A percentile compares a stretch with the other conserved stretches of the same genome.
phyloP scores from a whole-genome alignment of 1,140 invertebrate species.

The Muscidifurax raptorellus region DNA sequence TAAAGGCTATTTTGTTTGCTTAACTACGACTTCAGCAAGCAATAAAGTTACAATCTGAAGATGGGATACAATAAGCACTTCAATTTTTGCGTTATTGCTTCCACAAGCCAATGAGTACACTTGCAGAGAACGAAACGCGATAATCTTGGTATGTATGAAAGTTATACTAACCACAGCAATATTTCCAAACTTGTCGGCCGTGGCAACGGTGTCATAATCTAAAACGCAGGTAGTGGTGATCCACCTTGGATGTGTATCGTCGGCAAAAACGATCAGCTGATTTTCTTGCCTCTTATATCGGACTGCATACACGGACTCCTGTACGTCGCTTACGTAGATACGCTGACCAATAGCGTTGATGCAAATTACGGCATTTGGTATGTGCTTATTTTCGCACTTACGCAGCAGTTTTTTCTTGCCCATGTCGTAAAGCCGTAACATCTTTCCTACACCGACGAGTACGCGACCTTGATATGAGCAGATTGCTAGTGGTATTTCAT shows the following conservation, averaged over 20 bases:
- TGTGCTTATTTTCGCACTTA: slow-evolving; percentile 99
- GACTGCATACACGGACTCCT: slow-evolving; percentile 98
- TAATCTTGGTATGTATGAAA: background rate
- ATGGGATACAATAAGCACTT: slow-evolving; percentile 24
- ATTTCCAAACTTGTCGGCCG: slow-evolving; percentile 99
- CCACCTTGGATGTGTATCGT: slow-evolving; percentile 98
- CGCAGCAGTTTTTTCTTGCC: slow-evolving; percentile 97
- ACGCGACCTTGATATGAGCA: slow-evolving; percentile 94
- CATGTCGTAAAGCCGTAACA: slow-evolving; percentile 95
- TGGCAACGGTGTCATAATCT: slow-evolving; percentile 97
- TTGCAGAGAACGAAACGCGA: slow-evolving; percentile 21
- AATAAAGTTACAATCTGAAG: slow-evolving; percentile 32
- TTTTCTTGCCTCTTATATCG: slow-evolving; percentile 97
- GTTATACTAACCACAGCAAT: slow-evolving; percentile 85
- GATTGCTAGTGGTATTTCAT: slow-evolving; percentile 93
- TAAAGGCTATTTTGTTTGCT: slow-evolving; percentile 8
- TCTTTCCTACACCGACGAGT: slow-evolving; percentile 93
- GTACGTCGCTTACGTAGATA: slow-evolving; percentile 96
- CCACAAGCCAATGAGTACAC: background rate
- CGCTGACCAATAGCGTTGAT: slow-evolving; percentile 96
- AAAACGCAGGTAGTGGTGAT: slow-evolving; percentile 94
- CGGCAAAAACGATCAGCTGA: slow-evolving; percentile 98
- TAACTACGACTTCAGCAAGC: slow-evolving; percentile 30
- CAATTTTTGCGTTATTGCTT: slow-evolving; percentile 7
- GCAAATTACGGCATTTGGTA: slow-evolving; percentile 95